phyloP scores from a whole-genome alignment of 2,888 invertebrate species.

The Gortyna flavago region DNA sequence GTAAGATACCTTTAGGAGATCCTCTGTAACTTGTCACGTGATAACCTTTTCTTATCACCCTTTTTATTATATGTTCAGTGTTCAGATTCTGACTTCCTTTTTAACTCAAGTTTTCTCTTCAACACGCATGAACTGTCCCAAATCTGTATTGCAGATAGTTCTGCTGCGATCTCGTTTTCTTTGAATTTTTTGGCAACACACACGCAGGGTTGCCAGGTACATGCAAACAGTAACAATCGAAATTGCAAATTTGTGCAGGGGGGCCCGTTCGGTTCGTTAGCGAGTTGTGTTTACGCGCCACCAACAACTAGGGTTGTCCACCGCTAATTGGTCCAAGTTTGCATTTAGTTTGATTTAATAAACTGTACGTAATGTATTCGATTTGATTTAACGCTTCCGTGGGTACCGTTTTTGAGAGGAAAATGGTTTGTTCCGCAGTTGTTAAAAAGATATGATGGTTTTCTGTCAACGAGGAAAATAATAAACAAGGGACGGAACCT shows the following conservation, averaged over 20 bases:
- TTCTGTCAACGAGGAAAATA: background rate
- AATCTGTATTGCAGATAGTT: background rate
- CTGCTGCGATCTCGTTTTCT: constrained; percentile 14
- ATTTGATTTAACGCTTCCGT: constrained; percentile 52
- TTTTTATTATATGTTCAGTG: background rate
- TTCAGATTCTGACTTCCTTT: background rate
- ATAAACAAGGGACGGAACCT: background rate
- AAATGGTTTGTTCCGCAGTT: background rate
- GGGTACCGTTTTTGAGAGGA: constrained; percentile 1
- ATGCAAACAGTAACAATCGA: constrained; percentile 87
- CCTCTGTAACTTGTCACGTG: background rate
- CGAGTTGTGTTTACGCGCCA: constrained; percentile 89
- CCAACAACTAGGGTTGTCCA: constrained; percentile 85
- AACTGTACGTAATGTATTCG: constrained; percentile 56
- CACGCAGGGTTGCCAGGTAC: constrained; percentile 74
- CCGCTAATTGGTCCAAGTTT: constrained; percentile 84
- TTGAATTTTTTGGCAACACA: constrained; percentile 53
- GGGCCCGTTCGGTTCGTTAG: constrained; percentile 88
- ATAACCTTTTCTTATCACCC: too few relatives aligned
- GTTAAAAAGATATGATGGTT: background rate
- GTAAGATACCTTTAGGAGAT: too few relatives aligned
- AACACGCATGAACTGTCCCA: background rate
- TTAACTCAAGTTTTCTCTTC: background rate
- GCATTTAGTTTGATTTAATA: constrained; percentile 79
- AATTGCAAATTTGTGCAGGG: constrained; percentile 90